These are phyloP conservation scores for Ephestia elutella DNA, from an alignment of 1,140 invertebrate genomes.

Conservation along the genomic window DNA sequence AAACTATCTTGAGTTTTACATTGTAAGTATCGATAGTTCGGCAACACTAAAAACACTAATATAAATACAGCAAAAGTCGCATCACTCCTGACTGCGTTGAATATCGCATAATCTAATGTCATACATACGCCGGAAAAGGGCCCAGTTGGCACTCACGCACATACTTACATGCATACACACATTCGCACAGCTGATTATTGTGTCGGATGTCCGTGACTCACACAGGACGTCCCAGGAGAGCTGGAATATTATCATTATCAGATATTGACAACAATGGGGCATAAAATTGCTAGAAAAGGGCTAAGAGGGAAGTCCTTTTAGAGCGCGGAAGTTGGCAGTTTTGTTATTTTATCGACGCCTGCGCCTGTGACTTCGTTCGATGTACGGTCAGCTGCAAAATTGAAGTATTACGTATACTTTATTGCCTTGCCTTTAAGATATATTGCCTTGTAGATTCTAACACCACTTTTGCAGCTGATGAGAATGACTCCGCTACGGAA, in stretches of 20 bases:
- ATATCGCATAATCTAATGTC: background rate
- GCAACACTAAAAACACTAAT: too few species aligned
- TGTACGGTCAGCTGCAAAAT: too few species aligned
- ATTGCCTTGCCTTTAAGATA: too few species aligned
- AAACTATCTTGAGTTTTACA: too few species aligned
- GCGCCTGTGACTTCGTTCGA: too few species aligned
- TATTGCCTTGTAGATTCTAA: too few species aligned
- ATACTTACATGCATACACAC: background rate
- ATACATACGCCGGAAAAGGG: background rate
- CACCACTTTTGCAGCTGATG: too few species aligned
- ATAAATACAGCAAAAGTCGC: too few species aligned
- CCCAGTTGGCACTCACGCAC: background rate
- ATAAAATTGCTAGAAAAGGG: conserved; percentile 1
- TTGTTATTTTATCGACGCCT: background rate
- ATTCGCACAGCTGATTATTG: background rate
- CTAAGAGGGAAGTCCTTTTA: background rate
- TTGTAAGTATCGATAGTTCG: too few species aligned
- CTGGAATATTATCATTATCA: background rate
- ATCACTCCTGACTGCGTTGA: too few species aligned
- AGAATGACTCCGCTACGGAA: too few species aligned
- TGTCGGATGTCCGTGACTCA: background rate
- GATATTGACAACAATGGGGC: conserved; percentile 3
- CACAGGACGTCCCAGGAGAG: background rate
- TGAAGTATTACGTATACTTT: too few species aligned
- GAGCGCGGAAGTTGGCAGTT: background rate